Evolutionary conservation across 2,888 invertebrate species (phyloP), one percentile per base, ranked within the genome.

Genomic region (Eupithecia insigniata): DNA sequence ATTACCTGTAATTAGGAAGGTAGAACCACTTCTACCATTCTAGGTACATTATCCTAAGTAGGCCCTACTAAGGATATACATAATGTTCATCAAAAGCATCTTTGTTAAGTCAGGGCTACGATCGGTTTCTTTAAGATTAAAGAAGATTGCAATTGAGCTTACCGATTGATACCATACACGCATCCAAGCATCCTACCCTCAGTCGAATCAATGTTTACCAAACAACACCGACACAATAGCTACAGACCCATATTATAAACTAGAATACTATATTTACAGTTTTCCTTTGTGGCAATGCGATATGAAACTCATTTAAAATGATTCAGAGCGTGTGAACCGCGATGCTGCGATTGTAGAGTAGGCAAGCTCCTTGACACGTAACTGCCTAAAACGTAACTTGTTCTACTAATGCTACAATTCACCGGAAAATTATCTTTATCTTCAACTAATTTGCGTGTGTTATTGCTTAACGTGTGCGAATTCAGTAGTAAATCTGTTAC

Each of bases 241-340:
- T 30, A 30, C 30, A 30, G n/a, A 30, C 5, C 2, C 30, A 30
- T 30, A 5, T 30, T 51, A 55, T 55, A 26, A 1, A 51, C 22
- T 55, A 55, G 55, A 60, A 60, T 30, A 30, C 60, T 30, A 30
- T 69, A 76, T 75, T 74, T 73, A 43, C 76, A 74, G 76, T 81
- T 69, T 74, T 84, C 81, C 80, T 84, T 85, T 83, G 84, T 79
- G 77, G 76, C 78, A 82, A 83, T 81, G 77, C 81, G 78, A 62
- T 80, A 77, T 73, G 73, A 76, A 79, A 81, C 82, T 76, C 76
- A 76, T 76, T 78, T 73, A 68, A n/a, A 73, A 80, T 76, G 84
- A 89, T 90, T 86, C 83, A 85, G 91, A 91, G 90, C 92, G 91
- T 91, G 91, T 80, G 90, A 91, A 86, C 81, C 77, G 76, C 76